Percentiles rank a stretch among this genome's conserved stretches.
phyloP scores from a whole-genome alignment of 2,797 vertebrate species.

The Glossophaga mutica region DNA sequence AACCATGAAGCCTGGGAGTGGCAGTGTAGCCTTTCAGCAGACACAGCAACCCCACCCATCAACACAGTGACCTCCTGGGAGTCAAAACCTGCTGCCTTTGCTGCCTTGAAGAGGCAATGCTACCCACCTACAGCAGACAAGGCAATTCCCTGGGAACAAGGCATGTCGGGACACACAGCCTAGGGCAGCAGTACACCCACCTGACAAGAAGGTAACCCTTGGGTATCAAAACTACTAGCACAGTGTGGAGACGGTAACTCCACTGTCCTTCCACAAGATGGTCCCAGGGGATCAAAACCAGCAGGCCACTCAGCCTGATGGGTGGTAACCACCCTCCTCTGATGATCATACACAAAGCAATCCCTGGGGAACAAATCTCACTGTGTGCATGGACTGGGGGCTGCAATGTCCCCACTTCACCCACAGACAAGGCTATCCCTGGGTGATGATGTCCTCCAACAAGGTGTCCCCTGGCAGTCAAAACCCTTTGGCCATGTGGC shows the following conservation, averaged over 20 bases:
- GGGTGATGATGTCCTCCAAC: neutral
- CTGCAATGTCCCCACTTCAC: neutral
- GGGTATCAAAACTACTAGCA: neutral
- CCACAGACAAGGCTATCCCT: neutral
- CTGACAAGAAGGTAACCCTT: neutral
- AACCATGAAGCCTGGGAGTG: neutral
- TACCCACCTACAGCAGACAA: too few species aligned
- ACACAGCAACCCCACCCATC: neutral
- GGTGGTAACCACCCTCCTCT: neutral
- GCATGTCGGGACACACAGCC: neutral
- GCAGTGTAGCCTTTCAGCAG: neutral
- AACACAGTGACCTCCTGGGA: neutral
- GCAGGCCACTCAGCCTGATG: neutral
- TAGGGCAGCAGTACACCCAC: neutral
- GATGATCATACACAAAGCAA: neutral
- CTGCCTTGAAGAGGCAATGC: neutral
- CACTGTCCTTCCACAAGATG: neutral
- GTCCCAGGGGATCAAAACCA: neutral
- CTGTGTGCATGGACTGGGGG: neutral
- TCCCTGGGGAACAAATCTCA: neutral
- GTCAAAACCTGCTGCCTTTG: too few species aligned
- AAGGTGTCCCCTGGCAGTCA: neutral
- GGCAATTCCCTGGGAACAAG: neutral
- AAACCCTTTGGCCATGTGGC: neutral
- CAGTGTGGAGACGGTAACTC: neutral